Percentiles rank a stretch among this genome's conserved stretches.
Evolutionary conservation across 2,797 vertebrate species (phyloP).

Genomic region (Acanthopagrus latus): DNA sequence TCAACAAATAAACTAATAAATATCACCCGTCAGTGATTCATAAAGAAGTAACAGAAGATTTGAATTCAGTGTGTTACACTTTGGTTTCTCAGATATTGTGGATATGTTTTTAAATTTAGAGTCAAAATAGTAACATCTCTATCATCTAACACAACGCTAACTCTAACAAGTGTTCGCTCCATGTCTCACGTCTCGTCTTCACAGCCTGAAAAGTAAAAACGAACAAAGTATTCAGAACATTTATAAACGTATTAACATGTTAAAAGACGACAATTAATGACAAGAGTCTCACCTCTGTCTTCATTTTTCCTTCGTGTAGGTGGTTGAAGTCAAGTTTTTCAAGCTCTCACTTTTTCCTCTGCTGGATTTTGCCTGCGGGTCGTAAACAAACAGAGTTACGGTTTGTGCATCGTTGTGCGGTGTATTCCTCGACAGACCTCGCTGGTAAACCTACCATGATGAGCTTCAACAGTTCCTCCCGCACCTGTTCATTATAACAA

Average conservation of each 20-base stretch:
- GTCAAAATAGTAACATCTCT: no score
- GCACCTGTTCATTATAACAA: slow-evolving; percentile 76
- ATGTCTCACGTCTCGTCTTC: not conserved
- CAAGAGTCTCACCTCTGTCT: slow-evolving; percentile 30
- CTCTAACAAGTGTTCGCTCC: not conserved
- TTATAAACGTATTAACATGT: not conserved
- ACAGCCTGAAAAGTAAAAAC: slow-evolving; percentile 46
- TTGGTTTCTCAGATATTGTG: no score
- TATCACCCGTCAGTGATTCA: no score
- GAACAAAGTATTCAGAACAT: not conserved
- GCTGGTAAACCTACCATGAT: slow-evolving; percentile 75
- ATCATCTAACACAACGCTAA: slow-evolving; percentile 7
- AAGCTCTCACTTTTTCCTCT: slow-evolving; percentile 49
- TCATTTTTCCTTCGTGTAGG: slow-evolving; percentile 66
- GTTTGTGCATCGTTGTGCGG: not conserved
- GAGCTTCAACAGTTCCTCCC: slow-evolving; percentile 78
- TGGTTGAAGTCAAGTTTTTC: slow-evolving; percentile 57
- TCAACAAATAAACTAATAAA: no score
- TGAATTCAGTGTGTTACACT: no score
- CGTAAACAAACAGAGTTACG: slow-evolving; percentile 8
- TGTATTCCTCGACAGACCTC: not conserved
- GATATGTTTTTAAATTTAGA: no score
- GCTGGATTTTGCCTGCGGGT: slow-evolving; percentile 55
- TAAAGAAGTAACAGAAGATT: no score
- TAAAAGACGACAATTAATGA: not conserved